Conservation (phyloP, 2,888 invertebrate species). For the Microctonus brassicae region DNA sequence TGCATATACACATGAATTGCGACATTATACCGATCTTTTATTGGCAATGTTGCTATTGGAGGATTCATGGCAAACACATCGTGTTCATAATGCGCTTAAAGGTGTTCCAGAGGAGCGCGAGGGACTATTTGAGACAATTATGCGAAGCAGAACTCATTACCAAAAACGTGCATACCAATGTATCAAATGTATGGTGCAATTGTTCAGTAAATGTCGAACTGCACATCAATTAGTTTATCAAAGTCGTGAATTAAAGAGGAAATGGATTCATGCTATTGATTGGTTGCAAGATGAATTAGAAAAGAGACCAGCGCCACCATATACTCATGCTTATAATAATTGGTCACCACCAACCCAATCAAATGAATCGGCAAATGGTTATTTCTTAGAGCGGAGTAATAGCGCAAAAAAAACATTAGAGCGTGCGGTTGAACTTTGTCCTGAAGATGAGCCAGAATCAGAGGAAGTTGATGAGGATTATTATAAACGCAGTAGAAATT, state of each 20-base stretch:
- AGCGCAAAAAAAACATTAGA: conserved; percentile 91
- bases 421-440: conserved; percentile 82
- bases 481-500: conserved; percentile 30
- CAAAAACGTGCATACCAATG: conserved; percentile 98
- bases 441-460: conserved; percentile 73
- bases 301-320: conserved; percentile 77
- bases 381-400: conserved; percentile 93
- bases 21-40: conserved; percentile 91
- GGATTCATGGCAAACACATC: conserved; percentile 96
- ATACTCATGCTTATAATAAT: conserved; percentile 89
- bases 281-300: conserved; percentile 97
- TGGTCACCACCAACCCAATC: conserved; percentile 95
- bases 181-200: conserved; percentile 93
- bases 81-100: conserved; percentile 94
- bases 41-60: conserved; percentile 89
- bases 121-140: conserved; percentile 93
- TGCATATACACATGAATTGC: conserved; percentile 93
- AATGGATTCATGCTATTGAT: conserved; percentile 90
- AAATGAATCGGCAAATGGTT: conserved; percentile 95
- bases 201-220: conserved; percentile 87
- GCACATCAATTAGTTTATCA: conserved; percentile 85
- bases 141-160: conserved; percentile 92
- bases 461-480: conserved; percentile 42
- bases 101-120: conserved; percentile 90
- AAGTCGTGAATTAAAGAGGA: conserved; percentile 83